Evolutionary conservation across 2,113 vertebrate species (phyloP).

Genomic region (Tursiops truncatus): DNA sequence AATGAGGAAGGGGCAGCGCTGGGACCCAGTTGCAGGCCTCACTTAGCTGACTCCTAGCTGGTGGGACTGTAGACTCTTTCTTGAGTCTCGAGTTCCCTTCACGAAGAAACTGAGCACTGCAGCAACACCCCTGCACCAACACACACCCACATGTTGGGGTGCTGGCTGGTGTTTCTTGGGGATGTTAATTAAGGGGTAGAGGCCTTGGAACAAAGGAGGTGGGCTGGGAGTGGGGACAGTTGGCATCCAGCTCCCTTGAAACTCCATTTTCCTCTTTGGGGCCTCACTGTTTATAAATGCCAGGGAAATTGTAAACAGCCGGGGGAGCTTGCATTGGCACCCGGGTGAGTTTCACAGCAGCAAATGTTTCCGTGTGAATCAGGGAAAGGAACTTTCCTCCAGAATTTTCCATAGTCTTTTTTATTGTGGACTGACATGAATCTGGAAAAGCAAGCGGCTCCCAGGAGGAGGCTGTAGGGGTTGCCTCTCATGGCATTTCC

Average conservation of each 20-base stretch:
- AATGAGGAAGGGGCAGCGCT: background rate
- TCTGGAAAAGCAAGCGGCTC: background rate
- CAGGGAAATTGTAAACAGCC: slow-evolving; percentile 59
- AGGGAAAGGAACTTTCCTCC: slow-evolving; percentile 22
- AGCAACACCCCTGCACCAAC: fast-evolving
- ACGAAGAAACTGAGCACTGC: background rate
- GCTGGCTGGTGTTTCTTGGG: background rate
- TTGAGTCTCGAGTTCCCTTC: background rate
- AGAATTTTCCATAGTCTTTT: slow-evolving; percentile 66
- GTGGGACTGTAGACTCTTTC: background rate
- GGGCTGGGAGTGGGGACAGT: background rate
- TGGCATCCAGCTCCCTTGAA: background rate
- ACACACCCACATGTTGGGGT: background rate
- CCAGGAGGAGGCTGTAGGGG: background rate
- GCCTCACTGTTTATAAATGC: slow-evolving; percentile 63
- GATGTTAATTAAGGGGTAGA: background rate
- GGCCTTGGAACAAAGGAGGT: background rate
- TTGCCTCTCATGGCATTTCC: background rate
- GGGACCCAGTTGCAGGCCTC: background rate
- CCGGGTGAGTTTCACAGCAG: slow-evolving; percentile 21
- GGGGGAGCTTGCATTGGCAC: slow-evolving; percentile 48
- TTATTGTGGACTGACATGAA: background rate
- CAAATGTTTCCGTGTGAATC: slow-evolving; percentile 61
- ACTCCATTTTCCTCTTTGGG: slow-evolving; percentile 44
- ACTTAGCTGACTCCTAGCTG: background rate